Conservation (phyloP, 1,140 invertebrate species). For the Drosophila kepulauana region DNA sequence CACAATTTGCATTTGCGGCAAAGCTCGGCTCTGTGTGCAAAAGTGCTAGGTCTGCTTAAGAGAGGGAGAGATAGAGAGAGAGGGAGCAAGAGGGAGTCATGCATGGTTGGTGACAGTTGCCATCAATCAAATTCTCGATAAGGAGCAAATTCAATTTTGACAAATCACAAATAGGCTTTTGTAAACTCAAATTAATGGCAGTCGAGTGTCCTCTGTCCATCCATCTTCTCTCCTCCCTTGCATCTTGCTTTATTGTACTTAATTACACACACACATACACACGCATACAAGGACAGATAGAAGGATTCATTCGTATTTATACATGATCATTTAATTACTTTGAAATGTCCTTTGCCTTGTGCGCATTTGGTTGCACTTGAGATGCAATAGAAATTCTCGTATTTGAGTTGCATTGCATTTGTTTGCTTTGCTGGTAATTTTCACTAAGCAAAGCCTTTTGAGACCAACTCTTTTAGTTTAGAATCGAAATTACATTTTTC, state of each 20-base stretch:
- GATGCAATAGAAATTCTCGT: constrained; percentile 10
- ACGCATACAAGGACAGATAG: constrained; percentile 27
- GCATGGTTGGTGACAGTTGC: constrained; percentile 31
- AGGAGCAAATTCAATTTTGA: constrained; percentile 78
- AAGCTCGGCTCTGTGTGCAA: constrained; percentile 59
- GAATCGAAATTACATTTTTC: neutral
- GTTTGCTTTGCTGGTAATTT: neutral
- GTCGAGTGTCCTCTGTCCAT: constrained; percentile 19
- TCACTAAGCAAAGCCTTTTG: neutral
- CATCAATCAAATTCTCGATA: constrained; percentile 78
- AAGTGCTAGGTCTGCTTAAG: constrained; percentile 43
- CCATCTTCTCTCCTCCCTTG: constrained; percentile 1
- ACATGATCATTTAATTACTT: constrained; percentile 67
- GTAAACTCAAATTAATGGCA: constrained; percentile 77
- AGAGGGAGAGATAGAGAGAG: neutral
- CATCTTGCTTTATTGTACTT: constrained; percentile 39
- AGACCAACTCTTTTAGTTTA: neutral
- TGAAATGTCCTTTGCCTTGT: constrained; percentile 56
- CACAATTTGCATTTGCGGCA: constrained; percentile 68
- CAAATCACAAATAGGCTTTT: constrained; percentile 82
- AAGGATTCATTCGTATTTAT: constrained; percentile 40
- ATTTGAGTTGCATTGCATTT: constrained; percentile 32
- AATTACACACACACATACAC: constrained; percentile 54
- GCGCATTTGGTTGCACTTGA: constrained; percentile 7
- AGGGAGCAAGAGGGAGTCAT: neutral